Conservation (phyloP, 2,797 vertebrate genomes). For the Intellagama lesueurii region DNA sequence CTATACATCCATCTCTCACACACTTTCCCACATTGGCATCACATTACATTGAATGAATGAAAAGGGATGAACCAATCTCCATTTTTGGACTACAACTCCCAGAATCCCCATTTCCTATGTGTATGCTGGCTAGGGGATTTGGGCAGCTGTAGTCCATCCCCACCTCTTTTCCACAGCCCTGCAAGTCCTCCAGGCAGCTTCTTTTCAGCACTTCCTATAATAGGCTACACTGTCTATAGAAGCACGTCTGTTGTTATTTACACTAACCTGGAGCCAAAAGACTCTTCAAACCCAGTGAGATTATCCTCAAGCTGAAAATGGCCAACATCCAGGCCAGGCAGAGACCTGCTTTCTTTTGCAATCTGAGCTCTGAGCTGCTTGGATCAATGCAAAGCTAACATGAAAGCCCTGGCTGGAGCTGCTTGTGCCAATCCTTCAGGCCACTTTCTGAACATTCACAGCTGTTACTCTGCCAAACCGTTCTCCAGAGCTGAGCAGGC, state of each 20-base stretch:
- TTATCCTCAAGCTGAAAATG: neutral
- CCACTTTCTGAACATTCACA: neutral
- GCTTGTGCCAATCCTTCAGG: neutral
- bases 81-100: too few relatives aligned
- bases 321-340: neutral
- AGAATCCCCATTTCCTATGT: too few relatives aligned
- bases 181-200: neutral
- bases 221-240: neutral
- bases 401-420: neutral
- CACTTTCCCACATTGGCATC: neutral
- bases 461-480: neutral
- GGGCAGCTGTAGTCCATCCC: too few relatives aligned
- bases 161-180: neutral
- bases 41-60: neutral
- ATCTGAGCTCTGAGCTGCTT: neutral
- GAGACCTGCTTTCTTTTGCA: neutral
- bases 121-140: neutral
- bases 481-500: neutral
- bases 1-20: neutral
- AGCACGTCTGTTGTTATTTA: neutral
- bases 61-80: too few relatives aligned
- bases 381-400: neutral
- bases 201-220: neutral
- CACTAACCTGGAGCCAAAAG: neutral
- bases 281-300: neutral